Conservation (phyloP, 2,113 vertebrate genomes). For the Osmerus eperlanus region DNA sequence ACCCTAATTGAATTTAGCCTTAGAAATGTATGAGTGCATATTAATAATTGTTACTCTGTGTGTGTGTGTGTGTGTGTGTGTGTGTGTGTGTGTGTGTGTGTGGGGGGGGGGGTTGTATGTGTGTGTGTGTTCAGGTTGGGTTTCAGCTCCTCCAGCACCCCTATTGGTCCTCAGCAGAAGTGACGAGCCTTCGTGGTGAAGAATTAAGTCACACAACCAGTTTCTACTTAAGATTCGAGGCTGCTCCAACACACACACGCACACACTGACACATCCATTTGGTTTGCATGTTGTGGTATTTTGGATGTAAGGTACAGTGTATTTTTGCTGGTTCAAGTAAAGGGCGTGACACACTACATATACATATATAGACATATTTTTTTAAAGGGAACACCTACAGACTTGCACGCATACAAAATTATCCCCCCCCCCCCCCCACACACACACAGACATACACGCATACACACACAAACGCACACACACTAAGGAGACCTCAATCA, state of each 20-base stretch:
- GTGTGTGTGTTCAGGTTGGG: slow-evolving; percentile 14
- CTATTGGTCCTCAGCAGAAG: slow-evolving; percentile 32
- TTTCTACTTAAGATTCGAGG: slow-evolving; percentile 30
- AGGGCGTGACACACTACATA: slow-evolving; percentile 37
- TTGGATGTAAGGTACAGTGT: slow-evolving; percentile 43
- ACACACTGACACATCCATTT: slow-evolving; percentile 21
- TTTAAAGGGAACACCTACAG: not conserved
- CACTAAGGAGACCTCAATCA: slow-evolving; percentile 59
- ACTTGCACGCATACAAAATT: not conserved
- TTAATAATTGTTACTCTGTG: slow-evolving; percentile 51
- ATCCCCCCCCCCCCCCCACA: slow-evolving; percentile 9
- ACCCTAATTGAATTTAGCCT: slow-evolving; percentile 53
- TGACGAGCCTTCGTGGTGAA: slow-evolving; percentile 32
- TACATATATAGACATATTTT: slow-evolving; percentile 22
- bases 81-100: slow-evolving; percentile 6
- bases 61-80: not conserved
- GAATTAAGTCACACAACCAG: slow-evolving; percentile 21
- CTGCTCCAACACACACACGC: slow-evolving; percentile 37
- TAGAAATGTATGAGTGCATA: slow-evolving; percentile 62
- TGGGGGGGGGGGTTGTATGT: too few species aligned
- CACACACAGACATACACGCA: slow-evolving; percentile 46
- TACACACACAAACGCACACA: slow-evolving; percentile 12
- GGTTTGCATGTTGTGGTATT: slow-evolving; percentile 14
- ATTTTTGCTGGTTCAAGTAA: slow-evolving; percentile 38
- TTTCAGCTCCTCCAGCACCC: slow-evolving; percentile 22